Evolutionary conservation across 1,140 invertebrate species (phyloP), one percentile per base, ranked within the genome.

Genomic region (Diorhabda carinulata): DNA sequence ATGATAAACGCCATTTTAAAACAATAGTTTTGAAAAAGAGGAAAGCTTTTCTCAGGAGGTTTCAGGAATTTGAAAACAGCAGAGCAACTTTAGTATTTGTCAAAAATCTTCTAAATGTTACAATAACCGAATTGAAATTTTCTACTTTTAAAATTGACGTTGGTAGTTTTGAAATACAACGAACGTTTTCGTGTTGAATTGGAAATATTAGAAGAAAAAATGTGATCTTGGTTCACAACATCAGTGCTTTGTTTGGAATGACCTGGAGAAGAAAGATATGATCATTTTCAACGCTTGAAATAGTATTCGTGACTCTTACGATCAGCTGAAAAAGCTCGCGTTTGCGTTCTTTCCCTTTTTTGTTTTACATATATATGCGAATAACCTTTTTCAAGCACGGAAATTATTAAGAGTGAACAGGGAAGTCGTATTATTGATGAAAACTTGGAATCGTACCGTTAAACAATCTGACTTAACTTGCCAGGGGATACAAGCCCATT

Each of bases 201-300:
- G 25, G 25, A 25, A 25, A 25, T 25, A 25, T 25, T 25, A 25
- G 25, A 25, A 25, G 25, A 52, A 52, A 52, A 52, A 52, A 52
- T 52, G 47, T 9, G 47, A 52, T 52, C 47, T 52, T 52, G 47
- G 47, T 52, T 52, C 47, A 52, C 47, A 52, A 52, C 47, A 52
- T 9, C 5, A 52, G 47, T 52, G 47, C 5, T 52, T 9, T 52
- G 47, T 9, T 52, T 52, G 5, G 47, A 52, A 52, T 2, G 47
- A 52, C 2, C 47, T 52, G 47, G 9, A 52, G 47, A 52, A 52
- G 9, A 9, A 52, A 52, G 47, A 52, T 2, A 52, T 52, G 47
- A 52, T 52, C 59, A 60, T 60, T 60, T 60, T 60, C 59, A 64
- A 75, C 70, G 47, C 73, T 43, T 75, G 67, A 69, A 77, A 75